A percentile compares a stretch with the other conserved stretches of the same genome.
Evolutionary conservation across 2,113 vertebrate species (phyloP).

Genomic region (Casuarius casuarius): DNA sequence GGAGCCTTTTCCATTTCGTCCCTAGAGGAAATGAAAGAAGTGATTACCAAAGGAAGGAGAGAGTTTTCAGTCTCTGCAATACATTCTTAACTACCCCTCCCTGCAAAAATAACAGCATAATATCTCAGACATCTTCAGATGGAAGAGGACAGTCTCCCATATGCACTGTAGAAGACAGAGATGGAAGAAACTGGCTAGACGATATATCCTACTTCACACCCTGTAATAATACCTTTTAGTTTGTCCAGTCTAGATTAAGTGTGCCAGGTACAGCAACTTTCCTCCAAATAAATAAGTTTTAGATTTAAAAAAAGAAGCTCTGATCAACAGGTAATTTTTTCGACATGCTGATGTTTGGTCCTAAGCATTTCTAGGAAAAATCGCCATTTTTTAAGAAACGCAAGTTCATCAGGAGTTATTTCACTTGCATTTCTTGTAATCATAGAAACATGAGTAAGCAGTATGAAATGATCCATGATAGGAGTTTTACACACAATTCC

Average conservation of each 20-base stretch:
- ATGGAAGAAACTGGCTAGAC: neutral
- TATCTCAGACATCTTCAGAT: neutral
- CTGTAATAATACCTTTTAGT: neutral
- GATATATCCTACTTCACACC: neutral
- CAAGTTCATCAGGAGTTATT: neutral
- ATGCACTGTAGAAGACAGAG: neutral
- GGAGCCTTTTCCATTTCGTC: slow-evolving; percentile 94
- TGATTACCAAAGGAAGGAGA: neutral
- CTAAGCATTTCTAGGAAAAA: neutral
- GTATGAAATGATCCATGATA: neutral
- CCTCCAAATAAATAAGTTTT: neutral
- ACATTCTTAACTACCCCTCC: neutral
- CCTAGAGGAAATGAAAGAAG: slow-evolving; percentile 74
- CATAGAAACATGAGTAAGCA: neutral
- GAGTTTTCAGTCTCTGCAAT: neutral
- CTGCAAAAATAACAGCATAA: neutral
- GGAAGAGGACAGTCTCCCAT: neutral
- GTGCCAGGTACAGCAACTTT: neutral
- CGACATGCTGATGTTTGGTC: neutral
- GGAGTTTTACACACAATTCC: neutral
- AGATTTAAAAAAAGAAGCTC: neutral
- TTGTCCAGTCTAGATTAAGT: neutral
- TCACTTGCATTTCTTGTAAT: neutral
- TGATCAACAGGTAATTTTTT: neutral
- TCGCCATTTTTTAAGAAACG: neutral